These are phyloP conservation scores for Drosophila crucigera DNA, from an alignment of 2,888 invertebrate genomes.

Conservation along the genomic window DNA sequence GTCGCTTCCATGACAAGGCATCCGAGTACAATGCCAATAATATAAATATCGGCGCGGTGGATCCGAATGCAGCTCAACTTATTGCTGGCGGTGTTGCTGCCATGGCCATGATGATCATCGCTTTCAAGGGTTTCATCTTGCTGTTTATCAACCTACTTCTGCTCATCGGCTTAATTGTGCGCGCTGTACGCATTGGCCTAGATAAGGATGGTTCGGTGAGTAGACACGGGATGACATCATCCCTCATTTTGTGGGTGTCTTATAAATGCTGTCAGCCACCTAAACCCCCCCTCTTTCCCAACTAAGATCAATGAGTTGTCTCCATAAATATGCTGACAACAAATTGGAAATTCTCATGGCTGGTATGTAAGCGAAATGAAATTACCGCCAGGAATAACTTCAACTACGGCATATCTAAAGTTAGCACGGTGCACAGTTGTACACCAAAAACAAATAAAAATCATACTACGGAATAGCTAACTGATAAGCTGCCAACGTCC, in stretches of 20 bases:
- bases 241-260: neutral
- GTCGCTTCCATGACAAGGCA: constrained; percentile 71
- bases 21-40: constrained; percentile 58
- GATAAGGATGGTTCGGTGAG: constrained; percentile 77
- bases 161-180: constrained; percentile 68
- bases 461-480: constrained; percentile 9
- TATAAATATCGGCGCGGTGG: constrained; percentile 52
- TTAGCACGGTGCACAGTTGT: constrained; percentile 50
- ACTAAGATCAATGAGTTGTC: constrained; percentile 53
- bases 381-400: constrained; percentile 22
- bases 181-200: constrained; percentile 57
- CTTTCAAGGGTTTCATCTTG: constrained; percentile 85
- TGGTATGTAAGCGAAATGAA: constrained; percentile 36
- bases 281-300: constrained; percentile 22
- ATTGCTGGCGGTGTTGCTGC: constrained; percentile 79
- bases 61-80: constrained; percentile 70
- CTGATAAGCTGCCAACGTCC: constrained; percentile 66
- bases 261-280: constrained; percentile 37
- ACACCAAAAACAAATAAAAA: neutral
- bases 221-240: constrained; percentile 52
- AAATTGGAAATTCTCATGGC: constrained; percentile 4
- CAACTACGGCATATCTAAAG: constrained; percentile 69
- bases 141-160: constrained; percentile 85
- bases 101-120: constrained; percentile 83
- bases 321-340: constrained; percentile 34